Evolutionary conservation across 2,113 vertebrate species (phyloP).

Genomic region (Campylomormyrus tamandua): DNA sequence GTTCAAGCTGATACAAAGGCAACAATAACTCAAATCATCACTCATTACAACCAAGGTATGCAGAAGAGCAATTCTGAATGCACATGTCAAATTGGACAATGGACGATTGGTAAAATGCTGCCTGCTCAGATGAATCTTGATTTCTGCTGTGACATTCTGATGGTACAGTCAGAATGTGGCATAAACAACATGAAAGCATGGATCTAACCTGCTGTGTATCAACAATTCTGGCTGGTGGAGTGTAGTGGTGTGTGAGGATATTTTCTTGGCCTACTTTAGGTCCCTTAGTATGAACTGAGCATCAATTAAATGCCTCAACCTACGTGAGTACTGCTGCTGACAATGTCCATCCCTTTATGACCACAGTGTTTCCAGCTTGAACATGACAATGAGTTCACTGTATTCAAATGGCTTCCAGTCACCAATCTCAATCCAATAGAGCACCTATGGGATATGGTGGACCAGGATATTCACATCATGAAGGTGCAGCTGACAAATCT

Average conservation of each 20-base stretch:
- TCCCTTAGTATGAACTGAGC: background rate
- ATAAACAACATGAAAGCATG: background rate
- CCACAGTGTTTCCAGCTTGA: too few relatives aligned
- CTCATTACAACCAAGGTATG: background rate
- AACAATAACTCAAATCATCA: background rate
- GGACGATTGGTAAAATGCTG: background rate
- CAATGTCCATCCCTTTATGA: too few relatives aligned
- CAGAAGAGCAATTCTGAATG: background rate
- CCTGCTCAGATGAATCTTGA: background rate
- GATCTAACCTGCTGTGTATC: background rate
- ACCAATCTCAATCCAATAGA: too few relatives aligned
- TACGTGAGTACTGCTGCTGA: too few relatives aligned
- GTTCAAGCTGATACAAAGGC: background rate
- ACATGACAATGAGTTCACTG: too few relatives aligned
- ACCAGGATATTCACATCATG: too few relatives aligned
- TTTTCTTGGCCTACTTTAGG: background rate
- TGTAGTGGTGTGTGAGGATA: background rate
- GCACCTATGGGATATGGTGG: too few relatives aligned
- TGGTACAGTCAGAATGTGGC: background rate
- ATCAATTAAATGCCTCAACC: too few relatives aligned
- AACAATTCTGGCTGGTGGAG: background rate
- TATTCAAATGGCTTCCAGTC: too few relatives aligned
- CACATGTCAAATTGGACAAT: background rate
- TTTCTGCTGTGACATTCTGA: background rate
- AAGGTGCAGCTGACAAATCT: too few relatives aligned